These are phyloP conservation scores for Austrolebias charrua DNA, from an alignment of 2,797 vertebrate species.

Conservation along the genomic window DNA sequence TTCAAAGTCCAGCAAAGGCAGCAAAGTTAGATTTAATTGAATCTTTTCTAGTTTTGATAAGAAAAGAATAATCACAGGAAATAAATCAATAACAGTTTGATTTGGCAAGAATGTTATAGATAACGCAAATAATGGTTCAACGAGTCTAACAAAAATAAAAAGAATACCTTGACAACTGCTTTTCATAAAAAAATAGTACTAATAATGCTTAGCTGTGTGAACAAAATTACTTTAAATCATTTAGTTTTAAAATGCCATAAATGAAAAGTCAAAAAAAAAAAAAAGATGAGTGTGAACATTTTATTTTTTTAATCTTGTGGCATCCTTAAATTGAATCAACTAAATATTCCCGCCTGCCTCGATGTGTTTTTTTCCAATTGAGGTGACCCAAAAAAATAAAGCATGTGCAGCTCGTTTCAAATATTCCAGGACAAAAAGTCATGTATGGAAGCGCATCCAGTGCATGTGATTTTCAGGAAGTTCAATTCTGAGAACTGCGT, in stretches of 20 bases:
- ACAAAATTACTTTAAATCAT: conserved; percentile 10
- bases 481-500: conserved; percentile 29
- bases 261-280: neutral
- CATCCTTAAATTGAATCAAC: conserved; percentile 11
- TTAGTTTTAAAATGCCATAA: neutral
- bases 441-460: conserved; percentile 30
- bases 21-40: neutral
- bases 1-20: conserved; percentile 16
- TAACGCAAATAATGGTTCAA: conserved; percentile 1
- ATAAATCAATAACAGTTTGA: neutral
- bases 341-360: conserved; percentile 15
- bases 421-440: conserved; percentile 29
- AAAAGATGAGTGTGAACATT: neutral
- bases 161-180: neutral
- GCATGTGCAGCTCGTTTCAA: conserved; percentile 39
- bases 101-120: neutral
- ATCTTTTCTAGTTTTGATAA: neutral
- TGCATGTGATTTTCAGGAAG: conserved; percentile 47
- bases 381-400: conserved; percentile 30
- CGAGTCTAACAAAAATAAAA: no score
- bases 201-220: neutral
- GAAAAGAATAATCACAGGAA: neutral
- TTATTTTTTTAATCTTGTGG: neutral
- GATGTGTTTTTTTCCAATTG: conserved; percentile 17
- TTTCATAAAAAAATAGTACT: conserved; percentile 25